phyloP scores from a whole-genome alignment of 2,113 vertebrate genomes.

The Fulmarus glacialis region DNA sequence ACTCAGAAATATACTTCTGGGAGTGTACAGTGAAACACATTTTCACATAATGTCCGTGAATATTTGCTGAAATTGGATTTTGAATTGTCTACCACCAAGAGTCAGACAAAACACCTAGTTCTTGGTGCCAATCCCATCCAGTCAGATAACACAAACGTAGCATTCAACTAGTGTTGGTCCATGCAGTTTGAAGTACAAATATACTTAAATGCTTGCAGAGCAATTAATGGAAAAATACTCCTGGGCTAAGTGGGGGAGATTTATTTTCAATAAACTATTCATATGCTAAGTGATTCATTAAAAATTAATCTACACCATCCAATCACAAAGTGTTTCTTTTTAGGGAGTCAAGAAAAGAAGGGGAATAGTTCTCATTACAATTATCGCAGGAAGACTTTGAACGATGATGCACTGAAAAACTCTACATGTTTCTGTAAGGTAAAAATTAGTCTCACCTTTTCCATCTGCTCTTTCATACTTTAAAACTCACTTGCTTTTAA shows the following conservation, averaged over 20 bases:
- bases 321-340: background rate
- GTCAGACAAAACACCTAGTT: background rate
- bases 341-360: background rate
- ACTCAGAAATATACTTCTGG: background rate
- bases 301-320: background rate
- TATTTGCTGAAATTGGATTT: background rate
- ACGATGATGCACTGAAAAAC: background rate
- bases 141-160: background rate
- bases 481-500: constrained; percentile 47
- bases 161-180: background rate
- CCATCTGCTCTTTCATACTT: constrained; percentile 1
- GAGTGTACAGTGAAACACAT: background rate
- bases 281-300: background rate
- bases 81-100: background rate
- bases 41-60: background rate
- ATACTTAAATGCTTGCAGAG: background rate
- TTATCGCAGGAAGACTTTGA: background rate
- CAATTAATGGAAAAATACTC: background rate
- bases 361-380: background rate
- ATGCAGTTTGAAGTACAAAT: background rate
- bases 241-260: background rate
- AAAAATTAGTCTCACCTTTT: constrained; percentile 49
- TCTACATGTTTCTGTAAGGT: background rate
- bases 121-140: background rate
- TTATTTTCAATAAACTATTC: background rate